Evolutionary conservation across 2,888 invertebrate species (phyloP).

Genomic region (Troilus luridus): DNA sequence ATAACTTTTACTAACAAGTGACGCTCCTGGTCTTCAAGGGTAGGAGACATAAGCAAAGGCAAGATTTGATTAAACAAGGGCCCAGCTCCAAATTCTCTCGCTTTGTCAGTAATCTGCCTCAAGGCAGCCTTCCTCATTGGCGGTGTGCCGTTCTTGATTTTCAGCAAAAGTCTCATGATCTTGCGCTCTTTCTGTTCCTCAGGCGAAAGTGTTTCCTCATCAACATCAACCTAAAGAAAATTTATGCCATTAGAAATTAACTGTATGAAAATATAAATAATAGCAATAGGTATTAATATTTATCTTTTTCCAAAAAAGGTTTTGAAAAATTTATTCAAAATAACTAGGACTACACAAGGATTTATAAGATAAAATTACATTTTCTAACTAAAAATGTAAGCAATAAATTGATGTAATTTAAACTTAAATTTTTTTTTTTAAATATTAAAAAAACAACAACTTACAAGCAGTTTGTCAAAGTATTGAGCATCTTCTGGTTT

Average conservation of each 20-base stretch:
- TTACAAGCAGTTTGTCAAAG: slow-evolving; percentile 93
- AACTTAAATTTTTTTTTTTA: neutral
- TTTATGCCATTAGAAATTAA: neutral
- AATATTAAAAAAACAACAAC: slow-evolving; percentile 62
- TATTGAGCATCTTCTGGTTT: slow-evolving; percentile 99
- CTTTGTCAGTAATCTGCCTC: slow-evolving; percentile 98
- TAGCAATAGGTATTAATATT: neutral
- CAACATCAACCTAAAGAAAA: slow-evolving; percentile 82
- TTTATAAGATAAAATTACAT: neutral
- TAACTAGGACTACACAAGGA: neutral
- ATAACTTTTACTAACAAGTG: slow-evolving; percentile 99
- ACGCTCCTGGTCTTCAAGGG: slow-evolving; percentile 98
- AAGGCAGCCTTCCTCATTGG: slow-evolving; percentile 99
- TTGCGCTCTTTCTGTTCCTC: slow-evolving; percentile 99
- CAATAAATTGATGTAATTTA: too few species aligned
- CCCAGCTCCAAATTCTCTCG: slow-evolving; percentile 97
- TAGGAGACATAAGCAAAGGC: slow-evolving; percentile 99
- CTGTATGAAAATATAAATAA: neutral
- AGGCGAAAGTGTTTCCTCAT: slow-evolving; percentile 94
- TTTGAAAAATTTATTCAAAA: too few species aligned
- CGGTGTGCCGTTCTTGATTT: slow-evolving; percentile 99
- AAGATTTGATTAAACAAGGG: slow-evolving; percentile 99
- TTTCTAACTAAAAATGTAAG: too few species aligned
- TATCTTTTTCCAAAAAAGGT: neutral
- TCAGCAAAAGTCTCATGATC: slow-evolving; percentile 97